These are phyloP conservation scores for Scaptodrosophila lebanonensis DNA, from an alignment of 1,140 invertebrate genomes.

Conservation along the genomic window DNA sequence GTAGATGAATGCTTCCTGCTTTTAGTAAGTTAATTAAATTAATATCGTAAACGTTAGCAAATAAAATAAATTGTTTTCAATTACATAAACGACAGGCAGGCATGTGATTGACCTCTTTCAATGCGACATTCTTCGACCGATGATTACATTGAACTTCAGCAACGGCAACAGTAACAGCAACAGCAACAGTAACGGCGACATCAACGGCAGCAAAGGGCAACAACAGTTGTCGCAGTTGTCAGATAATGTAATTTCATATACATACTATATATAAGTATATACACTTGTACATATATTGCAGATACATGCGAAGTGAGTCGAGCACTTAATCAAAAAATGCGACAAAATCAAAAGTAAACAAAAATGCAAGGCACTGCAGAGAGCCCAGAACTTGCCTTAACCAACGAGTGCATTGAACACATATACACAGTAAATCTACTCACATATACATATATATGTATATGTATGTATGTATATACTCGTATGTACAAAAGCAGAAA, in stretches of 20 bases:
- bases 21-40: constrained; percentile 53
- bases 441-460: constrained; percentile 20
- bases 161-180: constrained; percentile 13
- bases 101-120: constrained; percentile 74
- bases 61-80: constrained; percentile 72
- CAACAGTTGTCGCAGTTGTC: constrained; percentile 39
- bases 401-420: constrained; percentile 63
- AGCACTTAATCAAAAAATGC: constrained; percentile 71
- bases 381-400: constrained; percentile 47
- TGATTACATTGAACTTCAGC: constrained; percentile 45
- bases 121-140: constrained; percentile 67
- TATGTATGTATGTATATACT: not conserved
- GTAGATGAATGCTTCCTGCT: constrained; percentile 41
- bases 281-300: constrained; percentile 10
- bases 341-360: constrained; percentile 75
- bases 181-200: constrained; percentile 19
- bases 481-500: no score
- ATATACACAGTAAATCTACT: constrained; percentile 64
- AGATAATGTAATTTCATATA: constrained; percentile 56
- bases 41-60: constrained; percentile 73
- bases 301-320: constrained; percentile 27
- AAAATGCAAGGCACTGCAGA: constrained; percentile 52
- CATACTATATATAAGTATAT: no score
- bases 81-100: constrained; percentile 55
- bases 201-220: constrained; percentile 36